Base-by-base conservation (phyloP, 2,888 invertebrate species). In the Cosmorhoe ocellata region DNA sequence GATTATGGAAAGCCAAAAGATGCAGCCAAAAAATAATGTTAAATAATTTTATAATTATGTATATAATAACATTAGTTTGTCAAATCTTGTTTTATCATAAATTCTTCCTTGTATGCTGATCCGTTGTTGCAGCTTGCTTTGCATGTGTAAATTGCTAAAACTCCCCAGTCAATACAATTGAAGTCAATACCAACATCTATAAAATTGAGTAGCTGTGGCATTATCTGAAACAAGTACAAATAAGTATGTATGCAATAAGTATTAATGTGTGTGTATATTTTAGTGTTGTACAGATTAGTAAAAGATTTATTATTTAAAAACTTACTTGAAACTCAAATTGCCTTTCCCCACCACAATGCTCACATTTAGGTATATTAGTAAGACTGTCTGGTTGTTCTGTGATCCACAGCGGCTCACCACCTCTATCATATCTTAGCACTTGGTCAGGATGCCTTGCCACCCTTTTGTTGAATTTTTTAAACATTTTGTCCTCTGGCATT, bases 251-350 rank as follows among this genome's bases (percentile, higher is more conserved):
- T 10, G 9, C 9, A 18, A 1, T 1, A 9, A 8, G 11, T 13
- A 13, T 13, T 6, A 24, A 24, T 24, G 24, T 24, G 5, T 7
- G 5, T 24, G 6, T 7, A 7, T 24, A 24, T 7, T 5, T 3
- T 24, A 24, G 7, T 1, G 5, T 7, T 24, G 24, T 6, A 24
- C 7, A 24, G 7, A 7, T n/a, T n/a, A n/a, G n/a, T n/a, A n/a
- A n/a, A n/a, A n/a, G n/a, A 7, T 24, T 7, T 6, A 7, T 24
- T 24, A 24, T 24, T 24, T 6, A 5, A 24, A 24, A 45, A 31
- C 73, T 67, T 72, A 95, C 93, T 91, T 97, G 97, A 83, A 97
- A 98, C 88, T 99, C 99, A 91, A 97, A 99, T 62, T 94, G 93
- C 59, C 98, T 92, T 41, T 92, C 88, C 1, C 92, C 91, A 38